Conservation (phyloP, 2,113 vertebrate species). For the Tretioscincus oriximinensis region DNA sequence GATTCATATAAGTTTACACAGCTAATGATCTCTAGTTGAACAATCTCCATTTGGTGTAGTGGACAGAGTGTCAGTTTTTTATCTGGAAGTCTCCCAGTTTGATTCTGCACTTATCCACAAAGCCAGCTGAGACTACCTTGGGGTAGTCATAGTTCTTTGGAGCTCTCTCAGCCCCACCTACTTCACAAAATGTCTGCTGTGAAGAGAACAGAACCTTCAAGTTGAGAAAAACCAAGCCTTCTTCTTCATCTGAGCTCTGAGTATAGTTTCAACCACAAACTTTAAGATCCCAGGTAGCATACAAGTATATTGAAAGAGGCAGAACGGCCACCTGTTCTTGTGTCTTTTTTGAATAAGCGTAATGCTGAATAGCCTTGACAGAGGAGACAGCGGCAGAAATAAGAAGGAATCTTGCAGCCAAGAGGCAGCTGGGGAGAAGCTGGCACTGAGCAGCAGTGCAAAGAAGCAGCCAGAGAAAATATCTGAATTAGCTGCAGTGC, state of each 20-base stretch:
- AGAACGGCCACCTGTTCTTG: conserved; percentile 6
- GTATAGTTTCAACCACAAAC: background rate
- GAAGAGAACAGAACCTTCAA: too few relatives aligned
- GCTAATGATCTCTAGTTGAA: too few relatives aligned
- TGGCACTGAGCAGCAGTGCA: background rate
- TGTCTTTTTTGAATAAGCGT: conserved; percentile 21
- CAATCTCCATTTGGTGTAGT: too few relatives aligned
- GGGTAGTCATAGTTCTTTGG: too few relatives aligned
- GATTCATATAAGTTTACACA: background rate
- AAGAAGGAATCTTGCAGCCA: background rate
- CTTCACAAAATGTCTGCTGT: too few relatives aligned
- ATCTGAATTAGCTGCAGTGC: conserved; percentile 9
- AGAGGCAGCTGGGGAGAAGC: background rate
- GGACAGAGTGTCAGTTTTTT: too few relatives aligned
- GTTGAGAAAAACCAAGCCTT: too few relatives aligned
- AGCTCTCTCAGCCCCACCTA: too few relatives aligned
- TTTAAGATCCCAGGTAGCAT: background rate
- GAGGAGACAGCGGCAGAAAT: background rate
- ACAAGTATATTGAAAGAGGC: background rate
- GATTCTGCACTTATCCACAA: background rate
- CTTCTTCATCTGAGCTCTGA: background rate
- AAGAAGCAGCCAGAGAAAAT: background rate
- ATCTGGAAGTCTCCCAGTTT: background rate
- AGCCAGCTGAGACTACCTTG: too few relatives aligned
- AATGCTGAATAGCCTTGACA: background rate